A percentile compares a stretch with the other conserved stretches of the same genome.
phyloP scores from a whole-genome alignment of 1,140 invertebrate species.

The Vanessa tameamea region DNA sequence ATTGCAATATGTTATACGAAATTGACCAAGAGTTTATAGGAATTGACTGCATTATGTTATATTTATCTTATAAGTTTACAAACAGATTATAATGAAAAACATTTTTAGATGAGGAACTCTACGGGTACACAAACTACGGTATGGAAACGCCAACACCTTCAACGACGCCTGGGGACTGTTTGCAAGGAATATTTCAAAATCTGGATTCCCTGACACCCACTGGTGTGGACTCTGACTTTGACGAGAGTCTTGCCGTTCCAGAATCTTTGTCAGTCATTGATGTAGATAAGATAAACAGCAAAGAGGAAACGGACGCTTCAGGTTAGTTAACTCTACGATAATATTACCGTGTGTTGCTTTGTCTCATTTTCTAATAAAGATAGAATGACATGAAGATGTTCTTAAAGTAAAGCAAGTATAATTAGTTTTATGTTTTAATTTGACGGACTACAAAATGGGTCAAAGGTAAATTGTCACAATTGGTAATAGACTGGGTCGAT shows the following conservation, averaged over 20 bases:
- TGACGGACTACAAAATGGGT: too few relatives aligned
- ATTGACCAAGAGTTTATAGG: too few relatives aligned
- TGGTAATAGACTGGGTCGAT: too few relatives aligned
- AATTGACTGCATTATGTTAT: too few relatives aligned
- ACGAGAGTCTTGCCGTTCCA: constrained; percentile 76
- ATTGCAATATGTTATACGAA: too few relatives aligned
- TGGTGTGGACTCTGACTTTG: constrained; percentile 71
- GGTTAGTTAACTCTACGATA: constrained; percentile 43
- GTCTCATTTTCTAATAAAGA: background rate
- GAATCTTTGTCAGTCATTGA: constrained; percentile 74
- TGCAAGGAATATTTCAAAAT: constrained; percentile 63
- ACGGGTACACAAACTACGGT: constrained; percentile 72
- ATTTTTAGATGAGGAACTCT: constrained; percentile 70
- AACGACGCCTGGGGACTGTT: constrained; percentile 58
- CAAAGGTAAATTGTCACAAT: too few relatives aligned
- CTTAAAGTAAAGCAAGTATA: background rate
- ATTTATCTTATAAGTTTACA: background rate
- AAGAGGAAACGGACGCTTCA: constrained; percentile 55
- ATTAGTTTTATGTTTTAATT: background rate
- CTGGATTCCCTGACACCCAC: constrained; percentile 62
- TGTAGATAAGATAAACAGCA: constrained; percentile 54
- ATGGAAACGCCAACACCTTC: constrained; percentile 71
- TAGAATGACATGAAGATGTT: background rate
- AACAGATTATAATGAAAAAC: constrained; percentile 7
- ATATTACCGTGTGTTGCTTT: background rate